Base-by-base conservation (phyloP, 92 coral and sea anemone genomes). In the Palythoa caribaeorum region DNA sequence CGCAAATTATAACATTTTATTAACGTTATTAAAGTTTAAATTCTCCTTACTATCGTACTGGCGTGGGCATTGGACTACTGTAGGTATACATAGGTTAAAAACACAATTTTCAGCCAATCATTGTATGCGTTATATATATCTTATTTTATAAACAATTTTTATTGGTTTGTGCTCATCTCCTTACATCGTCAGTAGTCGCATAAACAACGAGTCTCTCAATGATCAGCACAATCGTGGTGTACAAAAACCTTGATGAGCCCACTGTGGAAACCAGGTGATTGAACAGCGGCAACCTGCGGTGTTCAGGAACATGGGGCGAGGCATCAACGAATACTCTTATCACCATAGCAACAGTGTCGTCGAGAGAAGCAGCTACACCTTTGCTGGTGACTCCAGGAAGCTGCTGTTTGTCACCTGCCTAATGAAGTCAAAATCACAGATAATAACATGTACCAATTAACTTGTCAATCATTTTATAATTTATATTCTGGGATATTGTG, bases 241-340 rank as follows among this genome's bases (percentile, higher is more conserved):
- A 96, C 87, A 97, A 94, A 83, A 91, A 95, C 87, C 88, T 87
- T 3, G 90, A 28, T 0, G 96, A 90, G 28, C 99, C 99, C 54
- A 97, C 90, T 38, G 99, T 97, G 36, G 94, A 87, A 5, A 97
- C 81, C 14, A 97, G 91, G 83, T 97, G 99, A 44, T 92, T 87
- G 88, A 97, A 95, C 71, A 97, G 90, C 2, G 99, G 94, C 35
- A 97, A 87, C 63, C 97, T 95, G 13, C 99, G 97, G 70, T 97
- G 99, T 80, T 95, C 98, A 38, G 99, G 99, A 0, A 97, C 91
- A 76, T 97, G 99, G 19, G 99, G 99, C 1, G 95, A 97, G 3
- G 99, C 99, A 94, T 97, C 99, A 28, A 94, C 99, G 92, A 97
- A 97, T 47, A 97, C 99, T 66, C 99, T 91, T 59, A 93, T 88